Percentiles rank a stretch among this genome's conserved stretches.
These are phyloP conservation scores for Brachypterus glaber DNA, from an alignment of 2,888 invertebrate genomes.

Conservation along the genomic window DNA sequence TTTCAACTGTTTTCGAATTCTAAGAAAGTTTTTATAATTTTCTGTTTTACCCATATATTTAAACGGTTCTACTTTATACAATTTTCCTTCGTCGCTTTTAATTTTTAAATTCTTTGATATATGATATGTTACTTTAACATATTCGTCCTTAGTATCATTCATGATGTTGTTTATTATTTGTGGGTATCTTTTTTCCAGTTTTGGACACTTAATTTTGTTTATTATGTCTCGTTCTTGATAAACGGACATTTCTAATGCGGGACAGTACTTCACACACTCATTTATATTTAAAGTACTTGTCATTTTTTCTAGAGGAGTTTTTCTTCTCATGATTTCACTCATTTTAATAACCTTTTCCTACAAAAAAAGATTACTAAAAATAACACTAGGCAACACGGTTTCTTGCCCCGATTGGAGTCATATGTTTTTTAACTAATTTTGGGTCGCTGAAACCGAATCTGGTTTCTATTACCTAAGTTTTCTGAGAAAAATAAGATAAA, in stretches of 20 bases:
- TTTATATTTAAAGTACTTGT: not conserved
- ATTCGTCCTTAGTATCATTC: constrained; percentile 47
- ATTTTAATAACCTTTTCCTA: no score
- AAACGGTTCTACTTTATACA: constrained; percentile 44
- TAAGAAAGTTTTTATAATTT: constrained; percentile 49
- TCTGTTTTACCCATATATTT: constrained; percentile 52
- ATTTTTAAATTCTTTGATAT: constrained; percentile 53
- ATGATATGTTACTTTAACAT: constrained; percentile 48
- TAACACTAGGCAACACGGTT: no score
- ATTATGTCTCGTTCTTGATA: constrained; percentile 53
- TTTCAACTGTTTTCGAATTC: constrained; percentile 47
- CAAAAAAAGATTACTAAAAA: no score
- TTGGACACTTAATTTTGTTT: constrained; percentile 47
- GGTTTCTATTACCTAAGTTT: no score
- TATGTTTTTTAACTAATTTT: no score
- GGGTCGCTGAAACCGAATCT: no score
- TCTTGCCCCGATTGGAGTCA: no score
- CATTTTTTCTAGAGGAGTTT: no score
- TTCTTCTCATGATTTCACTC: no score
- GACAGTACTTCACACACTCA: constrained; percentile 17
- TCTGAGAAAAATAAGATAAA: no score
- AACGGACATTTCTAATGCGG: constrained; percentile 48
- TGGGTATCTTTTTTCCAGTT: constrained; percentile 46
- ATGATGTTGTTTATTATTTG: constrained; percentile 45
- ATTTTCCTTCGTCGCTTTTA: constrained; percentile 44